Evolutionary conservation across 2,888 invertebrate species (phyloP), one percentile per base, ranked within the genome.

Genomic region (Parapristionchus giblindavisi): DNA sequence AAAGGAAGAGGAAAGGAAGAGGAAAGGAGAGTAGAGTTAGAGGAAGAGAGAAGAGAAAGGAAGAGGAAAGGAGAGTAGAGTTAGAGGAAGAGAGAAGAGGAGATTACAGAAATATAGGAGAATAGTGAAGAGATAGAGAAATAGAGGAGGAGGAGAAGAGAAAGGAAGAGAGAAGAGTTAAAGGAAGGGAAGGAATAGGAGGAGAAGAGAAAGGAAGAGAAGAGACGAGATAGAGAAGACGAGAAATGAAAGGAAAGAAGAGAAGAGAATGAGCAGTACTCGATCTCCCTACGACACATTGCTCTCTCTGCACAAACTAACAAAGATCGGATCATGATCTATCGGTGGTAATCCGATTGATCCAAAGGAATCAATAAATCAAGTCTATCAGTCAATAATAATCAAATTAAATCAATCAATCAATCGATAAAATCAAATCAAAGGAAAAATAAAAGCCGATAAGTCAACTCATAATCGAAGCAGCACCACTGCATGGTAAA

Each of bases 81-180:
- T 36, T 17, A 52, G 54, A 34, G 70, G 38, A 21, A 52, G 70
- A 32, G 56, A 32, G 34, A 70, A 58, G 32, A 40, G 36, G 29
- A n/a, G 56, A 71, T 6, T 51, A 24, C 6, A 43, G 24, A 24
- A 14, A 52, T 34, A 14, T 34, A 38, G 34, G 27, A 27, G 17
- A 2, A n/a, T 11, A 36, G 40, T 60, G 34, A 60, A 14, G 29
- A 24, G 4, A n/a, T n/a, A 38, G n/a, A 63, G 63, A 36, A 40
- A 63, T 1, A 27, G 66, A 2, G 66, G 29, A 43, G 21, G 24
- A 51, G 48, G 38, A 68, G 40, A 52, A 43, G 52, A 52, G 21
- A 52, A 24, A n/a, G 60, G 38, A 5, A 17, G 34, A 36, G 52
- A 38, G 38, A 60, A 61, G 61, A 38, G 38, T 43, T 36, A 40